Base-by-base conservation (phyloP, 2,113 vertebrate species). In the Paramisgurnus dabryanus region DNA sequence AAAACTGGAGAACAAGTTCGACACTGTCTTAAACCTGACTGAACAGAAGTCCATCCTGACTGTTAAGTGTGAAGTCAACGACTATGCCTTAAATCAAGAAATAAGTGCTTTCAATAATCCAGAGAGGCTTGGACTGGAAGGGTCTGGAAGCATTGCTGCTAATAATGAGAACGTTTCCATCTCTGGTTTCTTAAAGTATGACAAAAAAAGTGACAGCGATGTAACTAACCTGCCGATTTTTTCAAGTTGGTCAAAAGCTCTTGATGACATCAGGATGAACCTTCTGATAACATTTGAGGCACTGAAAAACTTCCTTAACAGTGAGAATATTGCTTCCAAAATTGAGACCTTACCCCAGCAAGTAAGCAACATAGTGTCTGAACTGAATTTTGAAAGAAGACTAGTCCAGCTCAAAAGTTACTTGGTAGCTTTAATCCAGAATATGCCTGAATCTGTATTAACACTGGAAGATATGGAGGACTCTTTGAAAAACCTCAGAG, bases 181-280 rank as follows among this genome's bases (percentile, higher is more conserved):
- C 58, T 93, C 93, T 86, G 93, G 93, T 58, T 93, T 91, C 80
- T 75, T 97, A 43, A 96, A 95, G 82, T 99, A 99, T 81, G 96
- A 98, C 87, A 99, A 97, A 90, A 98, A 91, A 80, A 91, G 90
- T 81, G 86, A 95, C 3, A 85, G 89, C 55, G 96, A 95, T 27
- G 63, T 92, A 6, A 94, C 98, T 84, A 86, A 89, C 40, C 74
- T 98, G 22, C 96, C 95, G 4, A 88, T 96, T 58, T 60, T 95
- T 64, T 88, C 94, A 89, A 87, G 74, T 80, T 77, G 97, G 0
- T 92, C 94, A 17, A 77, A 84, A 50, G 85, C 94, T 83, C 88
- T 95, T 86, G 94, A 96, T 82, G 88, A 79, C 79, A 83, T 95
- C 68, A 94, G 92, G 87, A 49, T 34, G 15, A n/a, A 82, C 11